Base-by-base conservation (phyloP, 2,888 invertebrate genomes). In the Conistra vaccinii region DNA sequence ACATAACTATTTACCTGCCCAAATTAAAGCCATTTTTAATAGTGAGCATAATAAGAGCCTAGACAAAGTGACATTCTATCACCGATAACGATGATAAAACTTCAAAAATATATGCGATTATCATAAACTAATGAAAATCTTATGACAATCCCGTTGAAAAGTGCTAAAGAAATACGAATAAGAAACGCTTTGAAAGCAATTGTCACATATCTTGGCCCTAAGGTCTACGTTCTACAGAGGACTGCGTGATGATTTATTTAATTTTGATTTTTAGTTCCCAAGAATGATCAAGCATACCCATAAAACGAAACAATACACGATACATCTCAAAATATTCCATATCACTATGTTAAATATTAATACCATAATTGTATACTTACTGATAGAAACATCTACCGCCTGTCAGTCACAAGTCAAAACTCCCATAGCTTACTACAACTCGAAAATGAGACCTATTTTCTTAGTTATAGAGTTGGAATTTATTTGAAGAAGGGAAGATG, bases 341-440 rank as follows among this genome's bases (percentile, higher is more conserved):
- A 77, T 75, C 55, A 67, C 57, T 76, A 58, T 63, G 60, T 67
- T 63, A 77, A 73, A 74, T 76, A 70, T 63, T 73, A 72, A 71
- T 66, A 65, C 58, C 63, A 51, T 39, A 62, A 70, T 71, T 86
- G 84, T 86, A 67, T 68, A 79, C 84, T 76, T 83, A 66, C 66
- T 81, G 85, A 87, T 87, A 87, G 29, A 69, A 57, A 66, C 39
- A 70, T 78, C 32, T 42, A 55, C 63, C 63, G 57, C 57, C 65
- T 79, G 82, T 75, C 83, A 83, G 73, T 75, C 58, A 68, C 1
- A 62, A 58, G 39, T 51, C 26, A 20, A 65, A 67, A 61, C 73
- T 70, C n/a, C 5, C 3, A 65, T 10, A 4, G 0, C 29, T 0
- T 12, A 69, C 32, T 42, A 39, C 12, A 2, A 23, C 26, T 63